These are phyloP conservation scores for Cinclus mexicanus DNA, from an alignment of 2,113 vertebrate species.

Conservation along the genomic window DNA sequence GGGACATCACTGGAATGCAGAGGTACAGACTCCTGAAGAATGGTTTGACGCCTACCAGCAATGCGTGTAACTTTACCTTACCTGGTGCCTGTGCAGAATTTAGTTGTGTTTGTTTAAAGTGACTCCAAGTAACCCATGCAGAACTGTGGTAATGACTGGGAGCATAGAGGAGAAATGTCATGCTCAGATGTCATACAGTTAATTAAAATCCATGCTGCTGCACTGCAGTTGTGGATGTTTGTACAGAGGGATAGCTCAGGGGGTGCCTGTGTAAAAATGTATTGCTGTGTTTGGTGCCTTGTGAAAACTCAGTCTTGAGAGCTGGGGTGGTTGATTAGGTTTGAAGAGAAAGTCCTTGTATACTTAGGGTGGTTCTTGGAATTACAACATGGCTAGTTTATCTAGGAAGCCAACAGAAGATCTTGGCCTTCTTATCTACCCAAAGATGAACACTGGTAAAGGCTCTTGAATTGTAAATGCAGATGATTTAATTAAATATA, in stretches of 20 bases:
- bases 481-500: neutral
- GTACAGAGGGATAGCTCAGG: neutral
- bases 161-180: fast-evolving
- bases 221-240: too few species aligned
- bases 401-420: neutral
- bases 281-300: neutral
- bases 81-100: neutral
- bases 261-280: fast-evolving
- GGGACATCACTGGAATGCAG: neutral
- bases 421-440: neutral
- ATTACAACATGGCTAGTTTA: neutral
- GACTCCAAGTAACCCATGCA: neutral
- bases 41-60: neutral
- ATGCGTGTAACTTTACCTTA: neutral
- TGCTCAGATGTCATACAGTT: fast-evolving
- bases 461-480: neutral
- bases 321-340: neutral
- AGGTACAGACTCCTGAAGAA: neutral
- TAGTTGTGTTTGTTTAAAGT: neutral
- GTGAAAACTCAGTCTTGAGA: neutral
- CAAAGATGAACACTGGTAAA: neutral
- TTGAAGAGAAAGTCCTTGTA: neutral
- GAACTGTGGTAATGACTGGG: neutral
- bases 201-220: neutral
- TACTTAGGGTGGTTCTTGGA: neutral